These are phyloP conservation scores for Henricia sp. DNA, from an alignment of 53 echinoderm and acorn worm species.

Conservation along the genomic window DNA sequence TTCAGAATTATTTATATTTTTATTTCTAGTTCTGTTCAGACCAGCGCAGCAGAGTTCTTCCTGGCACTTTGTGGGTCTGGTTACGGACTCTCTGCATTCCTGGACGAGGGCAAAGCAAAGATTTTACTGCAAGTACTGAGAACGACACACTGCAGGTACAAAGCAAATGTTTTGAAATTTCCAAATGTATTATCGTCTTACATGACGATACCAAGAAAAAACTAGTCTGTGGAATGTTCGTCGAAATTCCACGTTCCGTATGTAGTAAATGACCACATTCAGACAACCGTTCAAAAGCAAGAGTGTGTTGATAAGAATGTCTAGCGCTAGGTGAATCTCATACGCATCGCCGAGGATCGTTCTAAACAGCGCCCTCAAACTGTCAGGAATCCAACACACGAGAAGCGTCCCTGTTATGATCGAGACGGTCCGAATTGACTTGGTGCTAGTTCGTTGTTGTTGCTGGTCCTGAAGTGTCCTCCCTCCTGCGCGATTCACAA, in stretches of 20 bases:
- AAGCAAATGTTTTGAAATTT: neutral
- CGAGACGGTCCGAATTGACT: neutral
- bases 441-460: neutral
- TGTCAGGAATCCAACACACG: neutral
- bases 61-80: conserved; percentile 31
- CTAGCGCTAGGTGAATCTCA: neutral
- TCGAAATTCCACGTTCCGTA: neutral
- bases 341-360: neutral
- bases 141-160: conserved; percentile 63
- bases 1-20: neutral
- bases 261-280: neutral
- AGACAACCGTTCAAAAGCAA: neutral
- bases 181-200: neutral
- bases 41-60: conserved; percentile 49
- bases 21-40: conserved; percentile 51
- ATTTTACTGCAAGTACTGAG: conserved; percentile 22
- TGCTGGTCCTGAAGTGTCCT: neutral
- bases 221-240: neutral
- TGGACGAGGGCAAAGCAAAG: conserved; percentile 63
- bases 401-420: neutral
- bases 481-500: neutral
- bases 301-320: conserved; percentile 1
- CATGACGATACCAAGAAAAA: neutral
- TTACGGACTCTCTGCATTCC: conserved; percentile 61
- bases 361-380: neutral